Evolutionary conservation across 2,797 vertebrate species (phyloP), one percentile per base, ranked within the genome.

Genomic region (Rhadinocentrus ornatus): DNA sequence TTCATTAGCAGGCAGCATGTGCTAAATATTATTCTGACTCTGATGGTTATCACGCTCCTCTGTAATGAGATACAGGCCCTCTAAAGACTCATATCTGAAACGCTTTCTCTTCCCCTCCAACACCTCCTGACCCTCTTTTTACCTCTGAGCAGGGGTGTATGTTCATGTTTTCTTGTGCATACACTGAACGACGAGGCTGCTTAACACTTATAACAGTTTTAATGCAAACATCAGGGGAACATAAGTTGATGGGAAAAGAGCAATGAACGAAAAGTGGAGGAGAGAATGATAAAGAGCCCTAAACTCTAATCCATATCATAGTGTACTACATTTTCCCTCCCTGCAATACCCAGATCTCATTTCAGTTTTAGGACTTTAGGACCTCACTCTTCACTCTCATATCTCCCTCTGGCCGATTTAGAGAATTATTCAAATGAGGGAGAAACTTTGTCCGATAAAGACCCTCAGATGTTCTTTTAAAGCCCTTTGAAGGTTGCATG

Each of bases 1-100:
- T 94, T 97, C 97, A 98, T 97, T 97, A 98, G 97, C 96, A 96
- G 95, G 94, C 95, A 94, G 95, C 96, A 96, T 96, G 96, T 96
- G 96, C 95, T 97, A 96, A 97, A 96, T 96, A 96, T 97, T 97
- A 97, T 96, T 97, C 95, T 94, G 95, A 94, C 93, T 94, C 92
- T 93, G 96, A 97, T 97, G 94, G 92, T 95, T 96, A 98, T 98
- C 96, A 89, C 94, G 69, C 94, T 91, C 88, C 94, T 94, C 90
- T 95, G 96, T 96, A 97, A 97, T 94, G 93, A 92, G 95, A 97
- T 95, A 86, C 85, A 90, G 84, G 72, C 83, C 62, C 62, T 77
- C 32, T 83, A 78, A 86, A 86, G 79, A 84, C 82, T 85, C 83
- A 80, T 77, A 78, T 79, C 68, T 81, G 53, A 73, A 68, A 83